Base-by-base conservation (phyloP, 2,888 invertebrate species). In the Erpobdella octoculata region DNA sequence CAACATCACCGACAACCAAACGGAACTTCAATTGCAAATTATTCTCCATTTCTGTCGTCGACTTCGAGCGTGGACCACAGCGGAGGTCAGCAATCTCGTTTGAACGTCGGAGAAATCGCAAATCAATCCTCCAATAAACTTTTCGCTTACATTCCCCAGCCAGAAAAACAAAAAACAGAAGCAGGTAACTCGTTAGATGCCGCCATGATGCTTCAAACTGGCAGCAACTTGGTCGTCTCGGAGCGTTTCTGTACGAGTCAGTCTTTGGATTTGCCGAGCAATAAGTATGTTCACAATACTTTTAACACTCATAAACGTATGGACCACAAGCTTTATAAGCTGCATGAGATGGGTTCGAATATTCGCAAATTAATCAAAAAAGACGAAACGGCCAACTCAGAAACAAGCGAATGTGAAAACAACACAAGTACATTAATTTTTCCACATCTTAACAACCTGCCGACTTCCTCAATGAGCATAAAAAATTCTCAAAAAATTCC, bases 311-410 rank as follows among this genome's bases (percentile, higher is more conserved):
- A 21, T 21, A 53, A 53, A 53, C 6, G 53, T 6, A 53, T 53
- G 21, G 53, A 53, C 53, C 9, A 25, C 53, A 53, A 53, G 15
- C 53, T 25, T 28, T 8, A 25, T 21, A 53, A 15, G 53, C 28
- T 53, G 21, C 53, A 53, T 28, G 53, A 53, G 28, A 53, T 53
- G 53, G 53, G 53, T 12, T 53, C 53, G 21, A 53, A 53, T 53
- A 21, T 53, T 8, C 53, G 53, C 53, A 53, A 53, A 28, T 53
- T 53, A 28, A 8, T 53, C 21, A 53, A 53, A 28, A 53, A 53
- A 53, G 53, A 53, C 9, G 53, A 53, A 6, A 28, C 53, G 1
- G 4, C 21, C 1, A 21, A 21, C 21, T 28, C 28, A 5, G n/a
- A 12, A 8, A n/a, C n/a, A n/a, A n/a, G n/a, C n/a, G n/a, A n/a